A percentile compares a stretch with the other conserved stretches of the same genome.
phyloP scores from a whole-genome alignment of 1,140 invertebrate genomes.

The Nasonia longicornis region DNA sequence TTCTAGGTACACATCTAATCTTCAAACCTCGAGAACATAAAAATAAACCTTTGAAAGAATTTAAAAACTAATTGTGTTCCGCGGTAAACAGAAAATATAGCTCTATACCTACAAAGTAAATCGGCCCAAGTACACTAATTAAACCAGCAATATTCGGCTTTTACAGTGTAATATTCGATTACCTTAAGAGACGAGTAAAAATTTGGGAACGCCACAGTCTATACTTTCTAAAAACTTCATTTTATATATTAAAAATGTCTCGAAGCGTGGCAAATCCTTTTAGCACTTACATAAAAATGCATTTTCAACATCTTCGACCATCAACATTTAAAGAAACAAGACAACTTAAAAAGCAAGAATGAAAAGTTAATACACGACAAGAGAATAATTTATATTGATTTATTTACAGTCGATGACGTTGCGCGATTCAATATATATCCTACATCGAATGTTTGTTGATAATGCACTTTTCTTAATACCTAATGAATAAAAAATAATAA shows the following conservation, averaged over 20 bases:
- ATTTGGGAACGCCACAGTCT: slow-evolving; percentile 30
- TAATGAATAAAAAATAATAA: slow-evolving; percentile 44
- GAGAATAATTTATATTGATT: slow-evolving; percentile 54
- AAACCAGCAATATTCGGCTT: background rate
- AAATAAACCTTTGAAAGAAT: slow-evolving; percentile 37
- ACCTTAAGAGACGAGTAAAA: slow-evolving; percentile 24
- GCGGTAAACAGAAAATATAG: slow-evolving; percentile 5
- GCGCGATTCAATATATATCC: slow-evolving; percentile 37
- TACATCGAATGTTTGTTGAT: slow-evolving; percentile 52
- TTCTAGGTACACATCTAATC: slow-evolving; percentile 25
- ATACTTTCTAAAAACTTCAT: slow-evolving; percentile 19
- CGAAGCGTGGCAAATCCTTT: slow-evolving; percentile 33
- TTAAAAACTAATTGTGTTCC: slow-evolving; percentile 18
- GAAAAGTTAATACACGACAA: slow-evolving; percentile 40
- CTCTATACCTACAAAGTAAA: background rate
- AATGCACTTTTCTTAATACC: slow-evolving; percentile 53
- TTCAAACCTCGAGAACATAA: slow-evolving; percentile 28
- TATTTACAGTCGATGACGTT: slow-evolving; percentile 53
- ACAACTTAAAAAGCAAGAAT: slow-evolving; percentile 24
- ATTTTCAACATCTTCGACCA: slow-evolving; percentile 53
- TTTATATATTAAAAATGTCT: slow-evolving; percentile 30
- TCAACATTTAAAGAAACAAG: slow-evolving; percentile 25
- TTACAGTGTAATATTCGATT: slow-evolving; percentile 8
- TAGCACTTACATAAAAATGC: slow-evolving; percentile 49
- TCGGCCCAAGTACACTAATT: background rate